Conservation (phyloP, 2,888 invertebrate genomes). For the Melieria crassipennis region DNA sequence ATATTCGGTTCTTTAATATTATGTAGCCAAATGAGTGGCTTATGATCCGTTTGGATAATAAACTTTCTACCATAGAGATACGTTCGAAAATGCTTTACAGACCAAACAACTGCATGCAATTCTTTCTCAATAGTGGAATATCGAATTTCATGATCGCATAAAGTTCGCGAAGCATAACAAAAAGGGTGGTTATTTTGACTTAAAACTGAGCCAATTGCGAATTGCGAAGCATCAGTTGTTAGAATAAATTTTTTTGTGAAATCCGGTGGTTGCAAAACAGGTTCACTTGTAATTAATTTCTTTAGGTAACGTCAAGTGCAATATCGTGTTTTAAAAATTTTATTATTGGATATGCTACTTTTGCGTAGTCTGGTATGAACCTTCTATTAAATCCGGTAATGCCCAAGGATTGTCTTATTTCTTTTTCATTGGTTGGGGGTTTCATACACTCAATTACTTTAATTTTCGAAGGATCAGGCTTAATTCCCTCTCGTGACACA, state of each 20-base stretch:
- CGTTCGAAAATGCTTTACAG: slow-evolving; percentile 43
- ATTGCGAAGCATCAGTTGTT: slow-evolving; percentile 20
- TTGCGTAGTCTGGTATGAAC: slow-evolving; percentile 1
- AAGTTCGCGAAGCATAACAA: slow-evolving; percentile 38
- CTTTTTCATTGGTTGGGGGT: slow-evolving; percentile 3
- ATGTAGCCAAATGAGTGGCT: slow-evolving; percentile 35
- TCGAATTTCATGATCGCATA: slow-evolving; percentile 36
- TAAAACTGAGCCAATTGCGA: slow-evolving; percentile 26
- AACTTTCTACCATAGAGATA: slow-evolving; percentile 44
- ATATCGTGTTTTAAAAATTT: too few species aligned
- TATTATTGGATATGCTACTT: too few species aligned
- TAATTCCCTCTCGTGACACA: slow-evolving; percentile 15
- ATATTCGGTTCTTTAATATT: slow-evolving; percentile 54
- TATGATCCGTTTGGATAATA: slow-evolving; percentile 37
- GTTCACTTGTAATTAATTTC: slow-evolving; percentile 25
- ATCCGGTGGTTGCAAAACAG: slow-evolving; percentile 6
- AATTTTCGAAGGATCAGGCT: slow-evolving; percentile 15
- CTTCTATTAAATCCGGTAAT: slow-evolving; percentile 1
- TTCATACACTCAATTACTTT: not conserved
- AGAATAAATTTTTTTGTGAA: slow-evolving; percentile 1
- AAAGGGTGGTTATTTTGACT: slow-evolving; percentile 37
- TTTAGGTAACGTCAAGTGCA: slow-evolving; percentile 33
- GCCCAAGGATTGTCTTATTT: slow-evolving; percentile 12
- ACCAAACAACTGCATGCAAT: slow-evolving; percentile 37
- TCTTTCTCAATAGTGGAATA: slow-evolving; percentile 45